Base-by-base conservation (phyloP, 1,140 invertebrate genomes). In the Kradibia gibbosae region DNA sequence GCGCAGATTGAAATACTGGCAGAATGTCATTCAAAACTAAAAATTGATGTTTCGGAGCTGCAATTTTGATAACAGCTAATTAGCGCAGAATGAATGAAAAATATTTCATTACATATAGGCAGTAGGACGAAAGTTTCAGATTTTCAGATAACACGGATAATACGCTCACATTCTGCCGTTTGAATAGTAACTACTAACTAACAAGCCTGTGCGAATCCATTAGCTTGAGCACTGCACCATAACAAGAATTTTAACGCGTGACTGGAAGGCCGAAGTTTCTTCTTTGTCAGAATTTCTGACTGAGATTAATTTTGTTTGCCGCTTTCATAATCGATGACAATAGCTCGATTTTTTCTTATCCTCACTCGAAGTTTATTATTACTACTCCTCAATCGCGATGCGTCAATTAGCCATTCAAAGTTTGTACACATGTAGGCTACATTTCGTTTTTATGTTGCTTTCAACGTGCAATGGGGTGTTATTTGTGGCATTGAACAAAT, bases 191-290 rank as follows among this genome's bases (percentile, higher is more conserved):
- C 45, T 67, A 36, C 45, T 55, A 28, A 45, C 42, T 65, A 76
- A 78, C 82, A 80, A 77, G 78, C 74, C 48, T 45, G 17, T 57
- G 25, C 55, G 39, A 79, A 78, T 80, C 81, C 83, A 81, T 83
- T 83, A 83, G 79, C 50, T 45, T 62, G 42, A 28, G n/a, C 70
- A 48, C 71, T 45, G 13, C 57, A 15, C 20, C 34, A 42, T 65
- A 36, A 67, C 36, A 67, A 67, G 34, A 67, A 20, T 62, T 62
- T 50, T n/a, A 31, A 48, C 22, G 48, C 42, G 45, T 25, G 70
- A 45, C n/a, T 28, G 13, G 31, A 60, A 48, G 60, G 28, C 73
- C 60, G 45, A 62, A 82, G 60, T 76, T 75, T 82, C 50, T 55
- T 78, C 70, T 28, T 25, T 73, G 7, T 25, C 39, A 15, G 62